Conservation (phyloP, 2,888 invertebrate genomes). For the Anodontia alba region DNA sequence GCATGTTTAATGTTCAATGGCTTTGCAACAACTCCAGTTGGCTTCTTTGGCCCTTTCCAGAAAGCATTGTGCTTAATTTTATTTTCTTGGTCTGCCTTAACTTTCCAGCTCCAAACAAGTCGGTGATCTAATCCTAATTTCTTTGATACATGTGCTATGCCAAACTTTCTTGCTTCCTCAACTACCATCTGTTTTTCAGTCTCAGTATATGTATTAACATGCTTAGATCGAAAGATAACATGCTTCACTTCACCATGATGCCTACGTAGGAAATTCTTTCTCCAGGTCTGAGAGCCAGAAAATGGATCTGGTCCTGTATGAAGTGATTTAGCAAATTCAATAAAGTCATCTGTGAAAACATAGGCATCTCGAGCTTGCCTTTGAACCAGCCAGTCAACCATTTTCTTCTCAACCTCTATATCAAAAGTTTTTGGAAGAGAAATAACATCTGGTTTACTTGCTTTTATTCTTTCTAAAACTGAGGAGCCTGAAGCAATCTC, state of each 20-base stretch:
- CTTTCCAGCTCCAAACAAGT: slow-evolving; percentile 16
- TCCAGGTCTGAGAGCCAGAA: slow-evolving; percentile 58
- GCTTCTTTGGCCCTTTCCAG: slow-evolving; percentile 8
- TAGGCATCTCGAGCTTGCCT: slow-evolving; percentile 47
- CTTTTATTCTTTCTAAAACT: slow-evolving; percentile 34
- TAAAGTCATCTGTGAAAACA: slow-evolving; percentile 62
- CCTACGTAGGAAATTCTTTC: slow-evolving; percentile 56
- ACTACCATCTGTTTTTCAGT: slow-evolving; percentile 50
- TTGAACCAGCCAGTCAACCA: slow-evolving; percentile 54
- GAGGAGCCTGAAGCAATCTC: slow-evolving; percentile 1
- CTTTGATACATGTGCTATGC: slow-evolving; percentile 20
- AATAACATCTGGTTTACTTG: slow-evolving; percentile 53
- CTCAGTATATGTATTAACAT: slow-evolving; percentile 50
- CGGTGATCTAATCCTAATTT: neutral
- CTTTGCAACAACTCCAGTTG: neutral
- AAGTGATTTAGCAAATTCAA: slow-evolving; percentile 50
- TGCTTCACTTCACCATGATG: slow-evolving; percentile 43
- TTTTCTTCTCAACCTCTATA: slow-evolving; percentile 51
- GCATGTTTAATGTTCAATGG: slow-evolving; percentile 3
- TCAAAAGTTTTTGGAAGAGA: slow-evolving; percentile 51
- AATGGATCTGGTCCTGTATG: slow-evolving; percentile 55
- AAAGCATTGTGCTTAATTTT: slow-evolving; percentile 9
- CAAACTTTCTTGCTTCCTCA: slow-evolving; percentile 47
- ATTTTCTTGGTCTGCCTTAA: neutral
- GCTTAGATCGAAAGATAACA: slow-evolving; percentile 58